Evolutionary conservation across 1,140 invertebrate genomes (phyloP).

Genomic region (Rhopalosiphum maidis): DNA sequence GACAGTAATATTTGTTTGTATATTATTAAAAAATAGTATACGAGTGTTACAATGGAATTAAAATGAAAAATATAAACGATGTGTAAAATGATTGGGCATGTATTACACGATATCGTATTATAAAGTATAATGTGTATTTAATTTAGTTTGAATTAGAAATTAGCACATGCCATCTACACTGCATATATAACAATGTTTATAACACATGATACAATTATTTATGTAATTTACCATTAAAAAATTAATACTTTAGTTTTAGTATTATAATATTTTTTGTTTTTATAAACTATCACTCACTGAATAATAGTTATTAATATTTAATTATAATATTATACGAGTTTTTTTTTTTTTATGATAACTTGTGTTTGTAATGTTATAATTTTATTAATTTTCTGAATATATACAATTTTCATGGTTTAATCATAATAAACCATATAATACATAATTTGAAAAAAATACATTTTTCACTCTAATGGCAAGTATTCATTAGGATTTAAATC

Average conservation of each 20-base stretch:
- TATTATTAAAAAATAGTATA: not conserved
- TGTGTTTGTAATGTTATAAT: not conserved
- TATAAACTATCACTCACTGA: too few relatives aligned
- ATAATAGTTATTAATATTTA: too few relatives aligned
- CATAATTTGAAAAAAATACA: not conserved
- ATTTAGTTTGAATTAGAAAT: not conserved
- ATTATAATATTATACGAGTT: not conserved
- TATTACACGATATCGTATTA: not conserved
- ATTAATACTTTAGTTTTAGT: too few relatives aligned
- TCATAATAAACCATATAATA: not conserved
- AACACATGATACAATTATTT: not conserved
- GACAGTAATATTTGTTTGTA: not conserved
- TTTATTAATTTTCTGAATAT: not conserved
- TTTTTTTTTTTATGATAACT: not conserved
- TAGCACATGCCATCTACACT: not conserved
- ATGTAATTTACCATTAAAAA: not conserved
- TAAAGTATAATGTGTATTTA: not conserved
- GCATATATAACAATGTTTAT: not conserved
- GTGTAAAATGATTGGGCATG: not conserved
- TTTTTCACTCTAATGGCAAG: not conserved
- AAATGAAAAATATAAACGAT: not conserved
- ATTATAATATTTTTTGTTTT: too few relatives aligned
- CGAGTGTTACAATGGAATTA: not conserved
- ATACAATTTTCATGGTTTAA: not conserved
- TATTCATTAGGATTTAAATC: not conserved